Percentiles rank a stretch among this genome's conserved stretches.
Conservation (phyloP, 2,888 invertebrate genomes). For the Dermolepida albohirtum region DNA sequence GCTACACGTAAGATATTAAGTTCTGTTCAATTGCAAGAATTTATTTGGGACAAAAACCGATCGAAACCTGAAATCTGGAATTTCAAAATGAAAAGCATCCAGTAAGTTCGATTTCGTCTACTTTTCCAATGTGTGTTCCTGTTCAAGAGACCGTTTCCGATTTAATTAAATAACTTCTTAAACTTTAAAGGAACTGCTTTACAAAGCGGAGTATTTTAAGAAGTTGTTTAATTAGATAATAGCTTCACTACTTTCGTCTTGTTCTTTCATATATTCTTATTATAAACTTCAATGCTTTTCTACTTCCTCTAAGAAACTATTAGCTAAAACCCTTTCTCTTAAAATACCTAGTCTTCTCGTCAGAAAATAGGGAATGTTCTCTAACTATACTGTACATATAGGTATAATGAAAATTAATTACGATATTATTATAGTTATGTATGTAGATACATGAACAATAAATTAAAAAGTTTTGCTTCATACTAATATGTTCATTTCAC, state of each 20-base stretch:
- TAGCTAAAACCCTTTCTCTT: too few relatives aligned
- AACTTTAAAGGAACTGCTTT: conserved; percentile 38
- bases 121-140: neutral
- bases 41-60: conserved; percentile 11
- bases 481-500: too few relatives aligned
- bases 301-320: neutral
- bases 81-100: conserved; percentile 16
- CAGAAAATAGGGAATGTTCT: too few relatives aligned
- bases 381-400: too few relatives aligned
- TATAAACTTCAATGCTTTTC: conserved; percentile 10
- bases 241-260: conserved; percentile 15
- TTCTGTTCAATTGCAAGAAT: neutral
- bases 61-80: conserved; percentile 1
- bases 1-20: neutral
- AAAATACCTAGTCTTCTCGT: too few relatives aligned
- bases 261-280: conserved; percentile 7
- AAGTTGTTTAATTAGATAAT: conserved; percentile 31
- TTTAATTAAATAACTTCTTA: conserved; percentile 54
- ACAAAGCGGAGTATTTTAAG: conserved; percentile 31
- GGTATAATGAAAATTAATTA: too few relatives aligned
- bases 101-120: conserved; percentile 16
- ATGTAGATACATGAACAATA: too few relatives aligned
- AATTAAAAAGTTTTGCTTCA: too few relatives aligned
- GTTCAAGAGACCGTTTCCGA: conserved; percentile 44
- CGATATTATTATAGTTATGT: too few relatives aligned